These are phyloP conservation scores for Phrynosoma platyrhinos DNA, from an alignment of 2,113 vertebrate species.

Conservation along the genomic window DNA sequence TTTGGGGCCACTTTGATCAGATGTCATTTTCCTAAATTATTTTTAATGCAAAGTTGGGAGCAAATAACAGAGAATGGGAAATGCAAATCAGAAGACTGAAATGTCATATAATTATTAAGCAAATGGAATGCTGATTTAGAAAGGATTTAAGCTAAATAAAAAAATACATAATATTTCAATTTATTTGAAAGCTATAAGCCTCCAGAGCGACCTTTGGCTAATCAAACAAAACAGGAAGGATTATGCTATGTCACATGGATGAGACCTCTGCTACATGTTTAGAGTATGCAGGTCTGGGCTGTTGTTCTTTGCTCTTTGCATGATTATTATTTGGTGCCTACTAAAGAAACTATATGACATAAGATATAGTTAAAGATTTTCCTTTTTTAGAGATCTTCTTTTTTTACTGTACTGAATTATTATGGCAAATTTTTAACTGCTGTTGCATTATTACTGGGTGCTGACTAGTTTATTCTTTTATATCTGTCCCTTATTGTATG, in stretches of 20 bases:
- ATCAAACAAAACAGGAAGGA: neutral
- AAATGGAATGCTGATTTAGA: constrained; percentile 53
- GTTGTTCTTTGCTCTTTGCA: neutral
- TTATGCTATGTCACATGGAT: neutral
- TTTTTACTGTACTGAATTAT: neutral
- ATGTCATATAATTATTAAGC: constrained; percentile 59
- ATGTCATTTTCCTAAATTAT: constrained; percentile 9
- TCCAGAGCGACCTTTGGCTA: neutral
- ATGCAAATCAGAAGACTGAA: constrained; percentile 47
- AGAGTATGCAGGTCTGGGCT: neutral
- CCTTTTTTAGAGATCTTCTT: neutral
- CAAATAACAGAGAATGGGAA: constrained; percentile 8
- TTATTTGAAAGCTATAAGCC: constrained; percentile 6
- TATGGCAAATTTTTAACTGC: neutral
- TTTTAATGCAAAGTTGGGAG: constrained; percentile 15
- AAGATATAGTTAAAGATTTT: neutral
- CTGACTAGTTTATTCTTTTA: neutral
- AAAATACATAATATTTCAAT: constrained; percentile 12
- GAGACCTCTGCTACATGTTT: neutral
- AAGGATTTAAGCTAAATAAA: constrained; percentile 36
- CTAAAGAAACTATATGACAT: neutral
- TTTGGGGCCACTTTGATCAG: constrained; percentile 15
- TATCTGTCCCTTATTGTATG: neutral
- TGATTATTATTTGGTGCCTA: neutral
- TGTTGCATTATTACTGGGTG: neutral